Evolutionary conservation across 2,888 invertebrate genomes (phyloP), one percentile per base, ranked within the genome.

Genomic region (Rutpela maculata): DNA sequence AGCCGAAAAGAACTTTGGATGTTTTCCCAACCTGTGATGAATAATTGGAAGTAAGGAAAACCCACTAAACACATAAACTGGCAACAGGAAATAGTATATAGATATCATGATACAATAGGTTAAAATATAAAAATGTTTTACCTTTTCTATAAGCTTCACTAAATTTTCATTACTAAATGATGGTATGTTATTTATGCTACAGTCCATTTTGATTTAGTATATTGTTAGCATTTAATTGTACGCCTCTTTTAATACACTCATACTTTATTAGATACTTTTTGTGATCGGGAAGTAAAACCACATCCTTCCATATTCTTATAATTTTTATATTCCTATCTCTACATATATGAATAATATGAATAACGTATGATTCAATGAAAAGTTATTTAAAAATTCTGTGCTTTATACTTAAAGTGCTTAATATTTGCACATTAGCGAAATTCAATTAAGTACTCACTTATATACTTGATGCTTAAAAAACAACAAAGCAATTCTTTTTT

Each of bases 101-200:
- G 6, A 7, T 9, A 35, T n/a, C n/a, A n/a, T n/a, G n/a, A 26
- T 6, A 26, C 26, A 26, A 6, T 35, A 35, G 2, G 9, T 26
- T 35, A 35, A 6, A 50, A 50, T 50, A 22, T 9, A 43, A 11
- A 50, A 67, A 19, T 35, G 17, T 63, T 62, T 22, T 50, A 66
- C 66, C 43, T 43, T 66, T 43, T 43, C 43, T 0, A 66, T 43
- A 66, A 43, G 38, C 12, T 66, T 66, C 11, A 18, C 43, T 18
- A 66, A 38, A 0, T 50, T 5, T 66, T 19, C 38, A 18, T 66
- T 43, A 18, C 9, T 43, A 50, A 66, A 19, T 12, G 18, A 66
- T 38, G 43, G 43, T 17, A 66, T 18, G 17, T 66, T 66, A 66
- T 43, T 43, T 43, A 19, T 11, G 11, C 17, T 63, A 35, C 6